Evolutionary conservation across 2,888 invertebrate genomes (phyloP).

Genomic region (Rhynchonema sp.): DNA sequence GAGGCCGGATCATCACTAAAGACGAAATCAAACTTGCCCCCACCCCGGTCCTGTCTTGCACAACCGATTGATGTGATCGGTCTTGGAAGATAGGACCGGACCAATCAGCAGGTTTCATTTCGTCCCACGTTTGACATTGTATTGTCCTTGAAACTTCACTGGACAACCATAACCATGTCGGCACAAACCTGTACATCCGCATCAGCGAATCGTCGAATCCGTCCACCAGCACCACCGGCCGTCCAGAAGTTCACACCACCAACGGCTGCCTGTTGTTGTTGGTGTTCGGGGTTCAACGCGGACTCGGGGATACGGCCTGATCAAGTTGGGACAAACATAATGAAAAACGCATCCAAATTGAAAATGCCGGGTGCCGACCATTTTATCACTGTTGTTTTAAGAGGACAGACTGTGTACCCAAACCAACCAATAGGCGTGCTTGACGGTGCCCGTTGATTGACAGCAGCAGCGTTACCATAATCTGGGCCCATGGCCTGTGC

Average conservation of each 20-base stretch:
- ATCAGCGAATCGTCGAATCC: constrained; percentile 2
- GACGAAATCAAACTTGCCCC: neutral
- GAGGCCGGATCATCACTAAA: too few species aligned
- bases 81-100: too few species aligned
- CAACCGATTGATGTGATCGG: too few species aligned
- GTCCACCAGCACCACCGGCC: neutral
- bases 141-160: neutral
- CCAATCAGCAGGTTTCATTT: too few species aligned
- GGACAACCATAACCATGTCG: too few species aligned
- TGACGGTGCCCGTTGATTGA: neutral
- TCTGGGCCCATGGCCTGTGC: neutral
- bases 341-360: too few species aligned
- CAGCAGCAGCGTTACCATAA: neutral
- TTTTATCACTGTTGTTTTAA: neutral
- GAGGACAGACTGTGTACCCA: neutral
- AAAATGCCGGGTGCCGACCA: too few species aligned
- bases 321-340: too few species aligned
- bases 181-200: constrained; percentile 1
- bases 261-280: too few species aligned
- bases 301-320: too few species aligned
- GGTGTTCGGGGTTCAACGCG: too few species aligned
- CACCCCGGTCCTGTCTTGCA: neutral
- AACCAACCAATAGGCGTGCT: neutral
- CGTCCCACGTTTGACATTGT: neutral
- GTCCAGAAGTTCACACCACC: neutral